Evolutionary conservation across 23 tunicate species (phyloP).

Genomic region (Halocynthia roretzi): DNA sequence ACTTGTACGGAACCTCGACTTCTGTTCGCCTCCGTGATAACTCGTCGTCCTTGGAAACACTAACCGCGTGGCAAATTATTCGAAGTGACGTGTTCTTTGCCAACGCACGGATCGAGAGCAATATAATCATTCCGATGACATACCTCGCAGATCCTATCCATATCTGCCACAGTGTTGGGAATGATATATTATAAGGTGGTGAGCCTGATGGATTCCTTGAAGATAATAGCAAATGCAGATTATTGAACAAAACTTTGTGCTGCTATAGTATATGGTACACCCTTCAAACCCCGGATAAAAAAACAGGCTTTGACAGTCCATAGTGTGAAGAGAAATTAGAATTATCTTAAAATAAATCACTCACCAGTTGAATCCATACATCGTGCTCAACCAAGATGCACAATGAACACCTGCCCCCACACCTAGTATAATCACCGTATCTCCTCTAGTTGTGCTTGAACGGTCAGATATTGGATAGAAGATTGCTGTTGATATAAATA

Average conservation of each 20-base stretch:
- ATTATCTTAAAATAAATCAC: conserved; percentile 10
- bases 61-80: conserved; percentile 22
- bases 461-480: conserved; percentile 74
- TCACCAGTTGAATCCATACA: conserved; percentile 66
- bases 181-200: conserved; percentile 30
- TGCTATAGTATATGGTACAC: neutral
- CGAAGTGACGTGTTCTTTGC: conserved; percentile 29
- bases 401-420: conserved; percentile 84
- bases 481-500: conserved; percentile 38
- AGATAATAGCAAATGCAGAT: neutral
- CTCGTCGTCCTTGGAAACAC: conserved; percentile 56
- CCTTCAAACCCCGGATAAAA: too few relatives aligned
- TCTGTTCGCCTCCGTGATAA: conserved; percentile 51
- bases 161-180: conserved; percentile 26
- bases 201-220: conserved; percentile 50
- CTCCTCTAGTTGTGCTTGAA: conserved; percentile 90
- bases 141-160: conserved; percentile 40
- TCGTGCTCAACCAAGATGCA: conserved; percentile 67
- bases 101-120: conserved; percentile 27
- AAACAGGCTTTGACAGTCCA: neutral
- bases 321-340: neutral
- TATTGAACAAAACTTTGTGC: neutral
- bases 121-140: conserved; percentile 45
- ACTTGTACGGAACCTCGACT: conserved; percentile 89
- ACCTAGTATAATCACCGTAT: conserved; percentile 91